Percentiles rank a stretch among this genome's conserved stretches.
Evolutionary conservation across 2,888 invertebrate genomes (phyloP).

Genomic region (Saturnia japonica): DNA sequence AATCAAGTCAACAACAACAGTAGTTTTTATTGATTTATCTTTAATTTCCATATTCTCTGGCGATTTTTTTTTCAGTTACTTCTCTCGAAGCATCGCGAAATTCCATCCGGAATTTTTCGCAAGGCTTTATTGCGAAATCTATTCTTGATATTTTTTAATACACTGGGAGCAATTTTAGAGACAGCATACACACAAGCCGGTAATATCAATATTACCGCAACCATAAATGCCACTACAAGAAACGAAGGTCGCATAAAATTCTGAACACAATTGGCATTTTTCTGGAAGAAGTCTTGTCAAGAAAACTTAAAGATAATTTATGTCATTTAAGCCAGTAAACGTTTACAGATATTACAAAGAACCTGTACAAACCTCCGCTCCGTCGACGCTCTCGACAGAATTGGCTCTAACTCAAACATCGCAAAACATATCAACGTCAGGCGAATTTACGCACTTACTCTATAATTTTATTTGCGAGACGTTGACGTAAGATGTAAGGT

Average conservation of each 20-base stretch:
- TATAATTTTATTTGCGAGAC: constrained; percentile 3
- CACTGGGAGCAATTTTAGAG: background rate
- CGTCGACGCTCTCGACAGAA: background rate
- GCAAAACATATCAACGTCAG: constrained; percentile 3
- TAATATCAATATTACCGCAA: background rate
- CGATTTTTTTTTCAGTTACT: too few relatives aligned
- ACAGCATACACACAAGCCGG: background rate
- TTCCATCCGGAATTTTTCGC: too few relatives aligned
- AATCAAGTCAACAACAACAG: too few relatives aligned
- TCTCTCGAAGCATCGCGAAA: too few relatives aligned
- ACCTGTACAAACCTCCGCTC: background rate
- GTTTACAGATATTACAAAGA: background rate
- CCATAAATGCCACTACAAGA: background rate
- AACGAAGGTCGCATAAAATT: background rate
- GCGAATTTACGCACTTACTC: background rate
- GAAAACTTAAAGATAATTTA: background rate
- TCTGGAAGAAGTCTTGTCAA: background rate
- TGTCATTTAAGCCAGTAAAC: background rate
- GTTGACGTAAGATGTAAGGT: background rate
- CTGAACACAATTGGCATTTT: background rate
- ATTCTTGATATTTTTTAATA: background rate
- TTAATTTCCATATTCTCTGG: too few relatives aligned
- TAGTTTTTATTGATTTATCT: too few relatives aligned
- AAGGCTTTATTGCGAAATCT: too few relatives aligned
- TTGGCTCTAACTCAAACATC: constrained; percentile 2